Base-by-base conservation (phyloP, 2,113 vertebrate genomes). In the Erinaceus europaeus region DNA sequence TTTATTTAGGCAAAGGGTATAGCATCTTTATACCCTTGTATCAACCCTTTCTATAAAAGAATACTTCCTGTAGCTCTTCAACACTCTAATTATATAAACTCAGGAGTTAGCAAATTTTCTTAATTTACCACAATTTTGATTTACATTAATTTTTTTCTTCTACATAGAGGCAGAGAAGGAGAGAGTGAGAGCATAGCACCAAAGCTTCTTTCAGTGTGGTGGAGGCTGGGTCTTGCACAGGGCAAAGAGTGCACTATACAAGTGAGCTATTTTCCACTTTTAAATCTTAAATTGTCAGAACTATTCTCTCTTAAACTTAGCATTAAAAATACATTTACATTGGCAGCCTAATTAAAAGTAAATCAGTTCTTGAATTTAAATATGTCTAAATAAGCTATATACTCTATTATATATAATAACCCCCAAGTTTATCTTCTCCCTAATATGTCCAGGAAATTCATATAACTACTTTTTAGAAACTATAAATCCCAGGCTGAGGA, bases 331-430 rank as follows among this genome's bases (percentile, higher is more conserved):
- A n/a, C 1, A 85, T 84, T 83, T 75, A 34, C 18, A 50, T 69
- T 55, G 82, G 10, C 48, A 90, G 69, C 59, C 62, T 46, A 90
- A 93, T 44, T 72, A 55, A 72, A 90, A 93, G 68, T 44, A 82
- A 57, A 75, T 90, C 18, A 61, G 12, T 44, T 67, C 32, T 71
- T 89, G 57, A 82, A 67, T 65, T 81, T 92, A 59, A 86, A 86
- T 71, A 48, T 73, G 71, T 57, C 23, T 85, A 34, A 74, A 80
- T 85, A 65, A 83, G 44, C 3, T 38, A 5, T 75, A 42, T 29
- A 32, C 29, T 79, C 76, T 89, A 78, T 81, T 86, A 20, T 76
- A 34, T 72, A 46, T 81, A 57, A 79, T 74, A 87, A 88, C 65
- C 17, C n/a, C 11, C 36, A 29, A 14, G 29, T 18, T 62, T 55